Percentiles rank a stretch among this genome's conserved stretches.
Conservation (phyloP, 2,888 invertebrate species). For the Orthosia gothica region DNA sequence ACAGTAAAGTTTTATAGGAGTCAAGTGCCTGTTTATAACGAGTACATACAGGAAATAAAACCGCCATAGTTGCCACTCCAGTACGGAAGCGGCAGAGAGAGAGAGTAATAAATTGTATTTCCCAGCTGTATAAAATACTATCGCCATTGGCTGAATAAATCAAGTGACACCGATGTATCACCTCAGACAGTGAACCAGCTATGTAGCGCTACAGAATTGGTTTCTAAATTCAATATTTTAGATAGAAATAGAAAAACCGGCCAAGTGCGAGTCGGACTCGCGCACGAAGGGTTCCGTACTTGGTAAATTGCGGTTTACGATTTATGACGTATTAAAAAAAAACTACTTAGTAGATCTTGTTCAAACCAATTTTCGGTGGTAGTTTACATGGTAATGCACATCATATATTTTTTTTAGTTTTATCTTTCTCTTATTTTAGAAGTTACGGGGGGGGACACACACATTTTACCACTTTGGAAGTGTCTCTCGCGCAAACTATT, state of each 20-base stretch:
- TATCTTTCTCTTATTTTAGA: no score
- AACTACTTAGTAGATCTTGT: no score
- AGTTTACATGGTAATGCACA: no score
- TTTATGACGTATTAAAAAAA: no score
- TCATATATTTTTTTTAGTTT: no score
- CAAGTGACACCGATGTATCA: conserved; percentile 11
- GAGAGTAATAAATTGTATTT: conserved; percentile 25
- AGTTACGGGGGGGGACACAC: no score
- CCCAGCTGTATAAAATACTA: conserved; percentile 9
- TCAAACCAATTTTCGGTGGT: no score
- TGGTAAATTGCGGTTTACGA: no score
- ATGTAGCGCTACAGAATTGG: background rate
- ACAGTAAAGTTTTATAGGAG: background rate
- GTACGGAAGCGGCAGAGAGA: conserved; percentile 7
- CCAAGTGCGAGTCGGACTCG: no score
- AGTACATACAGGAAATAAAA: background rate
- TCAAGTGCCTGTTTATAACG: background rate
- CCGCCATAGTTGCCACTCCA: background rate
- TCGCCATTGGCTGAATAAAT: conserved; percentile 20
- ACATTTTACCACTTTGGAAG: no score
- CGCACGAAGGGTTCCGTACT: no score
- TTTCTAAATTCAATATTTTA: conserved; percentile 7
- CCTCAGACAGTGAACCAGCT: background rate
- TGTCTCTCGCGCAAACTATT: no score
- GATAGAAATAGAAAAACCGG: background rate